Conservation (phyloP, 2,888 invertebrate genomes). For the Arge pagana region DNA sequence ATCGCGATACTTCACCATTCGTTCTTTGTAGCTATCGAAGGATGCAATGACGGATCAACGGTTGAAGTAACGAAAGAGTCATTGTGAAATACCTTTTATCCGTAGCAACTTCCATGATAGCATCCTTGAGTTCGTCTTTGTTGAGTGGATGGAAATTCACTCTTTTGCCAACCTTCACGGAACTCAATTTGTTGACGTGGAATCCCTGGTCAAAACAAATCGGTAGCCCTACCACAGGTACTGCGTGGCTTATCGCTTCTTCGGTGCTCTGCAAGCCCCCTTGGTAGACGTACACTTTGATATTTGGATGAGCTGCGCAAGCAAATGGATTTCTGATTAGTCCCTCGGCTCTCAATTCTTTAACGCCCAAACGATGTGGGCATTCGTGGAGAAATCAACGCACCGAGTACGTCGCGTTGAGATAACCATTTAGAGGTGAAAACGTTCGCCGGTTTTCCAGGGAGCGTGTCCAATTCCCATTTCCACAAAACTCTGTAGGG, state of each 20-base stretch:
- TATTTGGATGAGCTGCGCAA: constrained; percentile 17
- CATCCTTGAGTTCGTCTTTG: background rate
- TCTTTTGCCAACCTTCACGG: background rate
- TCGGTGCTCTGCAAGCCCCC: constrained; percentile 20
- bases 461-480: constrained; percentile 44
- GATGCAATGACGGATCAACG: no score
- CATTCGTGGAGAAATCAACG: background rate
- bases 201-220: constrained; percentile 10
- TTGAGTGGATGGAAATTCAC: background rate
- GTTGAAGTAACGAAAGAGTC: no score
- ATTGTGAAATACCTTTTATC: constrained; percentile 10
- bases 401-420: constrained; percentile 55
- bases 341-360: no score
- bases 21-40: constrained; percentile 14
- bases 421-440: constrained; percentile 58
- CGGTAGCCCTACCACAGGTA: constrained; percentile 12
- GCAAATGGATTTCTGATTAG: no score
- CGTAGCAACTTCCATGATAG: constrained; percentile 2
- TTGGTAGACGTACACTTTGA: constrained; percentile 15
- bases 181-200: constrained; percentile 1
- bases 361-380: no score
- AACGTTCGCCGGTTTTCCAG: constrained; percentile 57
- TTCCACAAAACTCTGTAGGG: constrained; percentile 56
- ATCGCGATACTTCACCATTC: background rate
- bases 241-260: constrained; percentile 4